Evolutionary conservation across 2,113 vertebrate genomes (phyloP).

Genomic region (Pseudolaguvia tuberculata): DNA sequence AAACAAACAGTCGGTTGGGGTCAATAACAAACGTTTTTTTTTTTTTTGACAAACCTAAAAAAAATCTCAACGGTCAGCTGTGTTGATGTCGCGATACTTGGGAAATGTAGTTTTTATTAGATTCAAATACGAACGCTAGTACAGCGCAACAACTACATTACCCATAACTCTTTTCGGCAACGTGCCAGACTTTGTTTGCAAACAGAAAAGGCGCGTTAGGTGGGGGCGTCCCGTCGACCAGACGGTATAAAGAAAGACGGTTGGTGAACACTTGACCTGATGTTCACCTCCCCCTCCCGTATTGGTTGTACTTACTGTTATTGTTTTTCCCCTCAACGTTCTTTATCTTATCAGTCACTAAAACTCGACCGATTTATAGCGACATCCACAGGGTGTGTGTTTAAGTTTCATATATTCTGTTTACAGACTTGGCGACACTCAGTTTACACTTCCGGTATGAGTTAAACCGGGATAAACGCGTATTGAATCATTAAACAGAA

Average conservation of each 20-base stretch:
- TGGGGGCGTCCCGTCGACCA: no score
- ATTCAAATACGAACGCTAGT: not conserved
- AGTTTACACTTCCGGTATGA: no score
- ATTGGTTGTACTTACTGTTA: no score
- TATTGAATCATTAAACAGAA: no score
- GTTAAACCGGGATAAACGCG: no score
- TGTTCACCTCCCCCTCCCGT: no score
- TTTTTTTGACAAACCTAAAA: constrained; percentile 50
- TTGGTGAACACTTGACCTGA: no score
- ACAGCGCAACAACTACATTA: constrained; percentile 49
- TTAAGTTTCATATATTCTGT: no score
- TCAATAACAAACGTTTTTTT: constrained; percentile 58
- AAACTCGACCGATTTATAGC: not conserved
- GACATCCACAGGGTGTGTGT: not conserved
- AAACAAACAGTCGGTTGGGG: constrained; percentile 59
- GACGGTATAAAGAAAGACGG: not conserved
- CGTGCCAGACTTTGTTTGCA: constrained; percentile 73
- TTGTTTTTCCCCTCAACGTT: no score
- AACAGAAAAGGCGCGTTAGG: constrained; percentile 59
- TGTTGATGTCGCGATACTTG: constrained; percentile 32
- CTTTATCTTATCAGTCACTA: not conserved
- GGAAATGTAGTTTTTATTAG: constrained; percentile 54
- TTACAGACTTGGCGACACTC: no score
- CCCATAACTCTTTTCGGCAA: constrained; percentile 41
- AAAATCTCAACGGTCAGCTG: constrained; percentile 46